A percentile compares a stretch with the other conserved stretches of the same genome.
Conservation (phyloP, 2,113 vertebrate species). For the Barbus barbus region DNA sequence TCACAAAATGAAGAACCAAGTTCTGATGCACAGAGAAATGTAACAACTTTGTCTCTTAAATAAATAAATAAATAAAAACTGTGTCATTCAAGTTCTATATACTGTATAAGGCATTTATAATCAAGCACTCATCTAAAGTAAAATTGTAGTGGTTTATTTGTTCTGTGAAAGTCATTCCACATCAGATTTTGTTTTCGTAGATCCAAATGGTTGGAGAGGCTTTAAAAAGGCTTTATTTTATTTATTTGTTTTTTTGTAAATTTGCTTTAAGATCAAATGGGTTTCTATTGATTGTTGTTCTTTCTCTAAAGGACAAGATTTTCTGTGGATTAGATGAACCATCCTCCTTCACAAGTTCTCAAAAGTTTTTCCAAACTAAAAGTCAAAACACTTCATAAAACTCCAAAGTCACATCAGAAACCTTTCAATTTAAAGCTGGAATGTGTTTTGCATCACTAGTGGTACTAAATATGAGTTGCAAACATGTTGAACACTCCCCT, state of each 20-base stretch:
- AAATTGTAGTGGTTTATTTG: too few species aligned
- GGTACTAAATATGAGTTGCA: neutral
- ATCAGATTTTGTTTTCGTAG: too few species aligned
- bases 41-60: too few species aligned
- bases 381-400: neutral
- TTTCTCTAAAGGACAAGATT: neutral
- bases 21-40: too few species aligned
- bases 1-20: too few species aligned
- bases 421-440: neutral
- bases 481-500: neutral
- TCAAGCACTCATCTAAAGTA: too few species aligned
- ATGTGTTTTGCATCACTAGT: neutral
- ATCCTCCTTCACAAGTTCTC: neutral
- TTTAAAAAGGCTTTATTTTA: neutral
- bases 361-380: neutral
- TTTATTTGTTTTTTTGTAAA: neutral
- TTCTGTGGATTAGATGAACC: neutral
- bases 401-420: neutral
- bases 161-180: neutral
- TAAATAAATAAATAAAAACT: too few species aligned
- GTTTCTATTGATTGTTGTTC: neutral
- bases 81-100: too few species aligned
- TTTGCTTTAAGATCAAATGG: neutral
- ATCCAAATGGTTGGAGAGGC: too few species aligned
- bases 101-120: too few species aligned